Conservation (phyloP, 23 tunicate genomes). For the Oikopleura dioica region DNA sequence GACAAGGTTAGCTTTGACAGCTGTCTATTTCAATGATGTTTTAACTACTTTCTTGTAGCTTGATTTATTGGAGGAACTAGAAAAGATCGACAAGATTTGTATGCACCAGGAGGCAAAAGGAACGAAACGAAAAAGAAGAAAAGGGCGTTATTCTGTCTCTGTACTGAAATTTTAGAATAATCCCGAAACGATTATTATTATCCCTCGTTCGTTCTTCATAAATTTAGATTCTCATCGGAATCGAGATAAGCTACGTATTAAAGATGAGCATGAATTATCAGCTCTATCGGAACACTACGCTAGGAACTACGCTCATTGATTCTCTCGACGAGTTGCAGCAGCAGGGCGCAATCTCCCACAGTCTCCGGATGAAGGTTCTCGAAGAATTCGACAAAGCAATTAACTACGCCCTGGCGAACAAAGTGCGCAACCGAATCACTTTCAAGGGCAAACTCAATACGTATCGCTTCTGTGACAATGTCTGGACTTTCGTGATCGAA, state of each 20-base stretch:
- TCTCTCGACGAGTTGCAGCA: slow-evolving; percentile 41
- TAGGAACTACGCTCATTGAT: slow-evolving; percentile 86
- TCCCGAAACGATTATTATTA: no score
- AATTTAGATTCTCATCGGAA: no score
- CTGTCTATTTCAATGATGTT: neutral
- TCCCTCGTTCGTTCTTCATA: no score
- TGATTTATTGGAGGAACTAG: neutral
- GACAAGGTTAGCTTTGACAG: neutral
- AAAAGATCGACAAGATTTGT: neutral
- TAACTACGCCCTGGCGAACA: slow-evolving; percentile 43
- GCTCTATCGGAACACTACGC: slow-evolving; percentile 72
- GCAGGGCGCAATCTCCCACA: slow-evolving; percentile 64
- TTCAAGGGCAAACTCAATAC: slow-evolving; percentile 16
- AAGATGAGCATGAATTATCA: slow-evolving; percentile 50
- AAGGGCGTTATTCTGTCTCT: neutral
- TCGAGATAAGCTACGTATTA: no score
- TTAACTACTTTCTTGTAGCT: neutral
- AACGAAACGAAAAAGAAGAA: neutral
- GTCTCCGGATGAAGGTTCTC: slow-evolving; percentile 43
- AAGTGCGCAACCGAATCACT: slow-evolving; percentile 37
- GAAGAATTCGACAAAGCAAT: slow-evolving; percentile 65
- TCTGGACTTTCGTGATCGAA: slow-evolving; percentile 86
- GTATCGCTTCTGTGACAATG: slow-evolving; percentile 83
- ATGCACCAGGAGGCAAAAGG: neutral
- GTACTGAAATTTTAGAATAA: neutral